Conservation (phyloP, 2,888 invertebrate species). For the Archips crataeganus region DNA sequence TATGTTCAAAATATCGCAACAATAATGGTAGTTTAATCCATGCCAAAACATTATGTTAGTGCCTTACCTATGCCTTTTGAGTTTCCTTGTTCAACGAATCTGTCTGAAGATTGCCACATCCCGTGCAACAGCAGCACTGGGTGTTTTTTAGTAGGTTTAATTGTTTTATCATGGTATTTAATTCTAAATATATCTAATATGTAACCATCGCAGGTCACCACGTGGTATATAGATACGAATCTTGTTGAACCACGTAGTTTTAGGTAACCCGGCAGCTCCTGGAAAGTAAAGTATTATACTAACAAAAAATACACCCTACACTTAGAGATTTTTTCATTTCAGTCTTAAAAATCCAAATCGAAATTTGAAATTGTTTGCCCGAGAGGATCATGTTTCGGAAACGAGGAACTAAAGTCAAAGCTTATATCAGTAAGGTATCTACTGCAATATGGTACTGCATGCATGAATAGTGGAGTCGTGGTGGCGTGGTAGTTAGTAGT, state of each 20-base stretch:
- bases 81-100: conserved; percentile 12
- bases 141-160: not conserved
- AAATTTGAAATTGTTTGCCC: too few relatives aligned
- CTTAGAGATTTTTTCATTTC: too few relatives aligned
- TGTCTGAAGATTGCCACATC: conserved; percentile 32
- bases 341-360: too few relatives aligned
- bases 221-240: conserved; percentile 2
- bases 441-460: too few relatives aligned
- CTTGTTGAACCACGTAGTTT: not conserved
- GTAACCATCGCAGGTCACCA: conserved; percentile 32
- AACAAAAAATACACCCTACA: not conserved
- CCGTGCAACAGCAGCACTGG: conserved; percentile 29
- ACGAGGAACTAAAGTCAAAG: too few relatives aligned
- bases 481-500: too few relatives aligned
- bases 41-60: not conserved
- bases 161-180: not conserved
- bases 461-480: too few relatives aligned
- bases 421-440: too few relatives aligned
- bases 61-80: conserved; percentile 16
- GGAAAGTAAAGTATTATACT: not conserved
- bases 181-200: conserved; percentile 23
- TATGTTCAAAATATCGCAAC: too few relatives aligned
- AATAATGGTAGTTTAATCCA: not conserved
- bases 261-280: not conserved
- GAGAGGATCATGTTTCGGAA: too few relatives aligned